These are phyloP conservation scores for Platorchestia sp. DNA, from an alignment of 1,140 invertebrate species.

Conservation along the genomic window DNA sequence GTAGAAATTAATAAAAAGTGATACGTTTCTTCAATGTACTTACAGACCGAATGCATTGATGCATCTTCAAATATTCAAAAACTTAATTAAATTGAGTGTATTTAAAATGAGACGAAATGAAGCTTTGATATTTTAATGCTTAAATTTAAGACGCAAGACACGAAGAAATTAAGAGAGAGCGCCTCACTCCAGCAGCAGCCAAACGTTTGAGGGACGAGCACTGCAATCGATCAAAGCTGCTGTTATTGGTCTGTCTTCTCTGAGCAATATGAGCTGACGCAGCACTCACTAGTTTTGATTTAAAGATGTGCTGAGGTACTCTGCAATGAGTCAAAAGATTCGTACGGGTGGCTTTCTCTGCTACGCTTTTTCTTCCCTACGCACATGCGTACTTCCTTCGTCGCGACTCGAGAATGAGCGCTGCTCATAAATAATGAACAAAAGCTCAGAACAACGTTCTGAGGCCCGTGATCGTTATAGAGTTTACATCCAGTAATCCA, in stretches of 20 bases:
- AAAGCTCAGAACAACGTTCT: too few relatives aligned
- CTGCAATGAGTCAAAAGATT: too few relatives aligned
- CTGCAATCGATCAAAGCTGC: constrained; percentile 43
- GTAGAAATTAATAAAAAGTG: too few relatives aligned
- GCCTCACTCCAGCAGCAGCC: not conserved
- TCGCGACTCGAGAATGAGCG: not conserved
- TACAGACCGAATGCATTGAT: too few relatives aligned
- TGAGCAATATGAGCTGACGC: constrained; percentile 9
- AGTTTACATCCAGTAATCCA: too few relatives aligned
- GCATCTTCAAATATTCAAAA: too few relatives aligned
- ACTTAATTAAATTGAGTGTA: not conserved
- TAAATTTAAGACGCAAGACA: not conserved
- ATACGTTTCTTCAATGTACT: too few relatives aligned
- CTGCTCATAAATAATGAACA: too few relatives aligned
- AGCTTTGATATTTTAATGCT: not conserved
- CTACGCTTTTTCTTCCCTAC: too few relatives aligned
- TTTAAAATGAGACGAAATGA: not conserved
- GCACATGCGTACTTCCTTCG: not conserved
- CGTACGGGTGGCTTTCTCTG: too few relatives aligned
- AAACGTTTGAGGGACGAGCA: not conserved
- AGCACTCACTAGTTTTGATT: not conserved
- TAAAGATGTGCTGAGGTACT: not conserved
- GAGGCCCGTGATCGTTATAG: too few relatives aligned
- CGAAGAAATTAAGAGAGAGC: too few relatives aligned
- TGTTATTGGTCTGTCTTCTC: constrained; percentile 7